Base-by-base conservation (phyloP, 92 coral and sea anemone species). In the Montipora capitata region DNA sequence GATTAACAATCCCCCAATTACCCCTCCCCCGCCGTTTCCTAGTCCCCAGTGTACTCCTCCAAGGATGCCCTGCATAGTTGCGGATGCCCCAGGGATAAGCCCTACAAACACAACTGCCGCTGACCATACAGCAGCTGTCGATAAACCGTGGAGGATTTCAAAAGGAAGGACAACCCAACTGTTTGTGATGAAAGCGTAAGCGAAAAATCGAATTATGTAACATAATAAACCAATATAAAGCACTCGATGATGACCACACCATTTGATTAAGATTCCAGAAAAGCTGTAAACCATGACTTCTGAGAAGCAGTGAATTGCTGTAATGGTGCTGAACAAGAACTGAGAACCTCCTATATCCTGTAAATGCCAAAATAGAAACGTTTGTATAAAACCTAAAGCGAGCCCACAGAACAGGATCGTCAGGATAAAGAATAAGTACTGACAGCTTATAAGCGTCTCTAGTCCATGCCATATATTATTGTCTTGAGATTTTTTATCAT, bases 341-440 rank as follows among this genome's bases (percentile, higher is more conserved):
- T 97, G 99, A n/a, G 98, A 92, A 13, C 99, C 99, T 10, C 99
- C 99, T 40, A 97, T 76, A 77, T 97, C 98, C 72, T 92, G 94
- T 16, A 95, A 74, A 82, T 95, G 98, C 99, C 99, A 97, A 76
- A 95, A 90, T 15, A 97, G 89, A 72, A 97, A 97, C 0, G 98
- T 92, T 76, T 97, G 93, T 17, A 92, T 69, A 20, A 90, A 91
- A 7, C 99, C 99, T 70, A 95, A 72, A 7, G 97, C 94, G 59
- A 92, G 81, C 5, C 99, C 99, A 69, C 96, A 95, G 52, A 91
- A 87, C 7, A 94, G 92, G 62, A 95, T 80, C 1, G 97, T 97
- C 76, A 92, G 51, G 40, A 95, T 91, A 64, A 97, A 94, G 76
- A 85, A 94, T 7, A 94, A 61, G 48, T 91, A 87, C 56, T 84